Conservation (phyloP, 2,113 vertebrate genomes). For the Baryphthengus martii region DNA sequence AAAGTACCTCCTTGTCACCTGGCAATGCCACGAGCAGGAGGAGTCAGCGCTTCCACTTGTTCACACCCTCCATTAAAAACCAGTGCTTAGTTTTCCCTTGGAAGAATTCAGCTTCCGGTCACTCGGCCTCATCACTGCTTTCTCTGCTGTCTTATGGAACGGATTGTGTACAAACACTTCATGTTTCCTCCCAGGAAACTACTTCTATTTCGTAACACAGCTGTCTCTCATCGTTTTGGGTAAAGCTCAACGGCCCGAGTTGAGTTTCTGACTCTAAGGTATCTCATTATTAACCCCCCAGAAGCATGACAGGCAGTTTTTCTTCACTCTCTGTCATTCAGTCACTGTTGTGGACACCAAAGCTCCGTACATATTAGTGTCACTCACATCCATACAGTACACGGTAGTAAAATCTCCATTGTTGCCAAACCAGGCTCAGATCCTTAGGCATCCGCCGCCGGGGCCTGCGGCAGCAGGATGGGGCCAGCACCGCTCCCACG, state of each 20-base stretch:
- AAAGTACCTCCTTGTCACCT: background rate
- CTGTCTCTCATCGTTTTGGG: background rate
- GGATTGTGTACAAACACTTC: background rate
- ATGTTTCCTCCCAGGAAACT: background rate
- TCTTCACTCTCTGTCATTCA: background rate
- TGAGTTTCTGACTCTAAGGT: background rate
- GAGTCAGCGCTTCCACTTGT: background rate
- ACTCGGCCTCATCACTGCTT: background rate
- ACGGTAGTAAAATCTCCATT: rapidly evolving
- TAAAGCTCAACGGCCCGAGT: background rate
- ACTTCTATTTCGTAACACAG: background rate
- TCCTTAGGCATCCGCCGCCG: rapidly evolving
- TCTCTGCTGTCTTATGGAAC: background rate
- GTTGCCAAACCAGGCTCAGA: background rate
- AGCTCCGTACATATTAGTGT: background rate
- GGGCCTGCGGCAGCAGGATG: background rate
- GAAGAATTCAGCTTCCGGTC: background rate
- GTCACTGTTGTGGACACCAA: background rate
- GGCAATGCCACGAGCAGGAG: background rate
- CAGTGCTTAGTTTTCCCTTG: background rate
- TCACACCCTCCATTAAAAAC: background rate
- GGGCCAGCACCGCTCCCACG: rapidly evolving
- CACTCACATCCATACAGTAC: background rate
- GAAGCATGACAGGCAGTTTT: background rate
- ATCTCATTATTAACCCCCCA: background rate